Evolutionary conservation across 2,888 invertebrate genomes (phyloP), one percentile per base, ranked within the genome.

Genomic region (Sepiola atlantica): DNA sequence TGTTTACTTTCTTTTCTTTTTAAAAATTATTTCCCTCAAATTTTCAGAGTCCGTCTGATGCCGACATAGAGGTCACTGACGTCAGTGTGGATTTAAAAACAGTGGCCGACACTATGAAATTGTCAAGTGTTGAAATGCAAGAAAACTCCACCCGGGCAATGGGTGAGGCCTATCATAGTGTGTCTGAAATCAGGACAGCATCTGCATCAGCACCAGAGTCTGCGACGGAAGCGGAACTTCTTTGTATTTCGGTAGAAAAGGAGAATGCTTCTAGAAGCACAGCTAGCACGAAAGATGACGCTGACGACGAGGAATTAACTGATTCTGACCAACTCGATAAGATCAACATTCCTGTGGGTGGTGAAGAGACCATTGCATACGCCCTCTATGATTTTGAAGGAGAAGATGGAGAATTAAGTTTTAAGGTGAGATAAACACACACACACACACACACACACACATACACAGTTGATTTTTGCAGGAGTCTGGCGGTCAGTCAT

Each of bases 311-410:
- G 45, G 92, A 92, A 18, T 55, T 55, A 12, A 54, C 92, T n/a
- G 92, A 92, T 24, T 92, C 92, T 54, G 92, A 92, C 16, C 14
- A 55, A 14, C 28, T 92, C 24, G 54, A 54, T 55, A 92, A 92
- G 55, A 55, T 92, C 4, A 18, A 28, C 55, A 55, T 92, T 55
- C 92, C 92, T 54, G 55, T 92, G n/a, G 92, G 92, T 35, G 92
- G 92, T n/a, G 92, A 92, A 55, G 92, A 92, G n/a, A 92, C 92
- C 24, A 91, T 94, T 55, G 95, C 95, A 21, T 95, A 94, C 20
- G 96, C 96, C 10, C 94, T 96, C 94, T 96, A 95, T 95, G 96
- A 96, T 94, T 96, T 96, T 95, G 95, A 95, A 32, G 96, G 96
- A 1, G 95, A 96, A 94, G 95, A 94, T 24, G 96, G 95, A 77